These are phyloP conservation scores for Daktulosphaira vitifoliae DNA, from an alignment of 1,140 invertebrate species.

Conservation along the genomic window DNA sequence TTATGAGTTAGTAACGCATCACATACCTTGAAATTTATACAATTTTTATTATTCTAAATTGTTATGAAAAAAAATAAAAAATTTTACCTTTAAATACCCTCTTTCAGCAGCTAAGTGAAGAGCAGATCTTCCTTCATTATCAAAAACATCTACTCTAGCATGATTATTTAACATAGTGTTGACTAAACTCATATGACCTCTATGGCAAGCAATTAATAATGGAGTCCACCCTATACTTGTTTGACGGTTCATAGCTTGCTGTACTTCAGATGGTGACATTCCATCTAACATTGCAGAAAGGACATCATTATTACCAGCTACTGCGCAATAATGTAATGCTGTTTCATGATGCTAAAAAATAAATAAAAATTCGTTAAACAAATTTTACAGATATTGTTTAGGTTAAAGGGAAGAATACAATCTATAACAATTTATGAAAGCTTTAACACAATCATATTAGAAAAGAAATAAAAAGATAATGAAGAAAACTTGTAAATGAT, in stretches of 20 bases:
- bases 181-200: slow-evolving; percentile 46
- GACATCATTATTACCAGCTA: slow-evolving; percentile 91
- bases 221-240: slow-evolving; percentile 91
- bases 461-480: too few species aligned
- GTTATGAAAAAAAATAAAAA: too few species aligned
- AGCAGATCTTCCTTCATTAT: slow-evolving; percentile 88
- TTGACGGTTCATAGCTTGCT: slow-evolving; percentile 88
- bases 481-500: too few species aligned
- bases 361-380: neutral
- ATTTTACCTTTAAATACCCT: slow-evolving; percentile 66
- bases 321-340: slow-evolving; percentile 87
- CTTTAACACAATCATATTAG: too few species aligned
- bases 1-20: slow-evolving; percentile 92
- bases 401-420: too few species aligned
- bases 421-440: too few species aligned
- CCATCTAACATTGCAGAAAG: slow-evolving; percentile 85
- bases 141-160: slow-evolving; percentile 97
- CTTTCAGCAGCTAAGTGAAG: slow-evolving; percentile 91
- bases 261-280: slow-evolving; percentile 75
- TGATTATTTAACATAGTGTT: slow-evolving; percentile 80
- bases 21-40: slow-evolving; percentile 56
- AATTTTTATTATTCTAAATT: neutral
- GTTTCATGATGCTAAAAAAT: slow-evolving; percentile 68
- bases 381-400: too few species aligned
- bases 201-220: slow-evolving; percentile 79